phyloP scores from a whole-genome alignment of 2,888 invertebrate genomes.

The Papilio demoleus region DNA sequence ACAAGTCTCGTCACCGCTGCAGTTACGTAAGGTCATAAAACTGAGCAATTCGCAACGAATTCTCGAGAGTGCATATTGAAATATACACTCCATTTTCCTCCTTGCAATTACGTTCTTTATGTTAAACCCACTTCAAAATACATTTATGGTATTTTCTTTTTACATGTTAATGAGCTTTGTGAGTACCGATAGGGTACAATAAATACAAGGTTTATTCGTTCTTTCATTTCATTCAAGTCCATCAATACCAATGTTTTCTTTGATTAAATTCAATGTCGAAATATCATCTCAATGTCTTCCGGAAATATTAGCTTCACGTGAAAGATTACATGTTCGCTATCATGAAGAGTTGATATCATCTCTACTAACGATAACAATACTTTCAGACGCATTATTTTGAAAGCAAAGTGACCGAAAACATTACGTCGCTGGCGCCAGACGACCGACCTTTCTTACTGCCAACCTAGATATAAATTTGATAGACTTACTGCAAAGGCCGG shows the following conservation, averaged over 20 bases:
- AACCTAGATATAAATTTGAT: constrained; percentile 29
- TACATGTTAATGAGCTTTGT: too few species aligned
- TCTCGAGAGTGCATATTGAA: constrained; percentile 1
- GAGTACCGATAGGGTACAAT: too few species aligned
- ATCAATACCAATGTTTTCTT: neutral
- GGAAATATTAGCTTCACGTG: neutral
- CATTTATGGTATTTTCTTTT: neutral
- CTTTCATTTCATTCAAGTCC: too few species aligned
- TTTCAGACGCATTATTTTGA: constrained; percentile 34
- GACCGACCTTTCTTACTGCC: constrained; percentile 23
- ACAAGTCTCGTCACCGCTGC: constrained; percentile 1
- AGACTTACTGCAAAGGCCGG: constrained; percentile 18
- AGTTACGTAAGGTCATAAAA: constrained; percentile 28
- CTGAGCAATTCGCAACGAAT: constrained; percentile 1
- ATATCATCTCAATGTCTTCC: neutral
- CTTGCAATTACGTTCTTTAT: too few species aligned
- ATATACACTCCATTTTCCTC: neutral
- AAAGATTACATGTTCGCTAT: neutral
- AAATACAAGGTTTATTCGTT: too few species aligned
- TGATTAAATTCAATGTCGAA: constrained; percentile 1
- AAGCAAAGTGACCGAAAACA: constrained; percentile 31
- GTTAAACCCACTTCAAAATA: neutral
- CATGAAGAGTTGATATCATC: neutral
- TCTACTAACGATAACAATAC: constrained; percentile 7
- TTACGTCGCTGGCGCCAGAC: constrained; percentile 28